Conservation (phyloP, 2,888 invertebrate genomes). For the Synanthedon myopaeformis region DNA sequence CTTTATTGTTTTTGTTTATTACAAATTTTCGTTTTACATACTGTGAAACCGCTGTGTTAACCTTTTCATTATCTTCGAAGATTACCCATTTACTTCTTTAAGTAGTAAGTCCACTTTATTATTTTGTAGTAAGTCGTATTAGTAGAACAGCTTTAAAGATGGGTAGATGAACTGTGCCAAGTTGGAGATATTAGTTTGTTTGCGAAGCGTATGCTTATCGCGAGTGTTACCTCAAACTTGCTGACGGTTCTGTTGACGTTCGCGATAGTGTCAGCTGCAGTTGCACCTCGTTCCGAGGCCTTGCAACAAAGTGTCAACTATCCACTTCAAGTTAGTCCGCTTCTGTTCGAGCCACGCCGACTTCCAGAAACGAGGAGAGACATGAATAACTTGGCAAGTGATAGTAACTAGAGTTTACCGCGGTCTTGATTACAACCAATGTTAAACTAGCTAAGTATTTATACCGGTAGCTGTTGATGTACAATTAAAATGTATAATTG, state of each 20-base stretch:
- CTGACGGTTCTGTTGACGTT: constrained; percentile 13
- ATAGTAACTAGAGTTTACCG: constrained; percentile 24
- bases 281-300: constrained; percentile 41
- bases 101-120: too few species aligned
- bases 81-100: too few species aligned
- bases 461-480: too few species aligned
- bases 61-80: too few species aligned
- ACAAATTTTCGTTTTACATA: too few species aligned
- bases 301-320: constrained; percentile 52
- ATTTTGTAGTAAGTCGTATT: too few species aligned
- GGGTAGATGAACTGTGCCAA: background rate
- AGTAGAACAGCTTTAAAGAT: too few species aligned
- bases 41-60: too few species aligned
- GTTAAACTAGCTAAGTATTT: background rate
- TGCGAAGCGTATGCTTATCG: constrained; percentile 20
- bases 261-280: constrained; percentile 28
- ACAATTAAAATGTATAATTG: too few species aligned
- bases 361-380: constrained; percentile 22
- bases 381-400: constrained; percentile 38
- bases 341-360: constrained; percentile 13
- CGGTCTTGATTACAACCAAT: constrained; percentile 2
- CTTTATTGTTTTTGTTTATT: too few species aligned
- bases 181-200: background rate
- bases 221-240: constrained; percentile 25
- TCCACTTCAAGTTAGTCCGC: constrained; percentile 31